Conservation (phyloP, 1,140 invertebrate genomes). For the Maniola jurtina region DNA sequence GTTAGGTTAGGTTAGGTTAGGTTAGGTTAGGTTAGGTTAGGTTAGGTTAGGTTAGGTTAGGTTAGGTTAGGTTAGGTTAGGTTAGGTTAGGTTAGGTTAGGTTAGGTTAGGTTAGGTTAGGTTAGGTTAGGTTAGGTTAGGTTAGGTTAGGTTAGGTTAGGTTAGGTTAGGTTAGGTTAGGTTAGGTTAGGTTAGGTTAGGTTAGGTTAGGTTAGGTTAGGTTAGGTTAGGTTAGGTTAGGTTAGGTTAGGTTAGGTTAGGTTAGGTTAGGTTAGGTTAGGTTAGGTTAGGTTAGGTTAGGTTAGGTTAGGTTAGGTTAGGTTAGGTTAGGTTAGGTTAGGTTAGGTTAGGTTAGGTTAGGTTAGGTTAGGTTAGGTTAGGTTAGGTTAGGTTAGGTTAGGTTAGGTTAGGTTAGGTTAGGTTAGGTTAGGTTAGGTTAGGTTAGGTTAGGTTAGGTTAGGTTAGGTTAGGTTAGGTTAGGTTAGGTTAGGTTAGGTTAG, state of each 20-base stretch:
- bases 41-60: too few relatives aligned
- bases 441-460: conserved; percentile 13
- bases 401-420: conserved; percentile 11
- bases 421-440: conserved; percentile 10
- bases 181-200: conserved; percentile 8
- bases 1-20: conserved; percentile 43
- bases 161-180: conserved; percentile 7
- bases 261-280: conserved; percentile 10
- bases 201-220: conserved; percentile 1
- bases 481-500: conserved; percentile 13
- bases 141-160: not conserved
- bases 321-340: conserved; percentile 16
- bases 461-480: conserved; percentile 16
- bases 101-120: conserved; percentile 6
- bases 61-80: not conserved
- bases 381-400: conserved; percentile 1
- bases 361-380: conserved; percentile 8
- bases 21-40: conserved; percentile 28
- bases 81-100: conserved; percentile 6
- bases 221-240: not conserved
- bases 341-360: conserved; percentile 14
- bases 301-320: conserved; percentile 6
- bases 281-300: conserved; percentile 3
- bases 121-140: too few relatives aligned
- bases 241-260: conserved; percentile 12